Conservation (phyloP, 2,113 vertebrate species). For the Cyprinodon variegatus region DNA sequence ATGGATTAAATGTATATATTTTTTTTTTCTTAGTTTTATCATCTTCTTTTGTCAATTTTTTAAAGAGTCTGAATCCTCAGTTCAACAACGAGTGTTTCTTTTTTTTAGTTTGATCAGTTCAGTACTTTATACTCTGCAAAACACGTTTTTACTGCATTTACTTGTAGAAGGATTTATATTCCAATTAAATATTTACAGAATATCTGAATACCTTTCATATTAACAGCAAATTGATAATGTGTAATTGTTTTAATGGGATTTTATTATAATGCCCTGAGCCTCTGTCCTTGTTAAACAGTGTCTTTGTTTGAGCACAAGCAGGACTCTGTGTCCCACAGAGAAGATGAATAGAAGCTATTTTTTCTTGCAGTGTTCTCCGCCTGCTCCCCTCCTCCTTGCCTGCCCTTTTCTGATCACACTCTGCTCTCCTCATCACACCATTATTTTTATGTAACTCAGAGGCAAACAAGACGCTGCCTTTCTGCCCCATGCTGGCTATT, state of each 20-base stretch:
- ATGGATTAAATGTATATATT: too few relatives aligned
- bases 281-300: conserved; percentile 30
- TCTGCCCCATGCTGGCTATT: conserved; percentile 21
- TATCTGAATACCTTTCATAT: background rate
- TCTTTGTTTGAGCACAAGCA: conserved; percentile 19
- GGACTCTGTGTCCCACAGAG: conserved; percentile 47
- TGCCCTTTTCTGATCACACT: conserved; percentile 26
- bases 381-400: conserved; percentile 34
- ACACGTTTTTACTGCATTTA: background rate
- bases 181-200: background rate
- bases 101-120: background rate
- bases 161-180: background rate
- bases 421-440: conserved; percentile 48
- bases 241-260: background rate
- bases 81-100: background rate
- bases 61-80: background rate
- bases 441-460: conserved; percentile 43
- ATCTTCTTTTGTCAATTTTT: background rate
- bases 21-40: too few relatives aligned
- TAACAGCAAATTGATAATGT: background rate
- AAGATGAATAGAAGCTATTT: conserved; percentile 50
- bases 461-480: conserved; percentile 25
- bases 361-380: conserved; percentile 25
- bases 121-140: background rate
- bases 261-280: conserved; percentile 10